Conservation (phyloP, 2,888 invertebrate genomes). For the Pecten maximus region DNA sequence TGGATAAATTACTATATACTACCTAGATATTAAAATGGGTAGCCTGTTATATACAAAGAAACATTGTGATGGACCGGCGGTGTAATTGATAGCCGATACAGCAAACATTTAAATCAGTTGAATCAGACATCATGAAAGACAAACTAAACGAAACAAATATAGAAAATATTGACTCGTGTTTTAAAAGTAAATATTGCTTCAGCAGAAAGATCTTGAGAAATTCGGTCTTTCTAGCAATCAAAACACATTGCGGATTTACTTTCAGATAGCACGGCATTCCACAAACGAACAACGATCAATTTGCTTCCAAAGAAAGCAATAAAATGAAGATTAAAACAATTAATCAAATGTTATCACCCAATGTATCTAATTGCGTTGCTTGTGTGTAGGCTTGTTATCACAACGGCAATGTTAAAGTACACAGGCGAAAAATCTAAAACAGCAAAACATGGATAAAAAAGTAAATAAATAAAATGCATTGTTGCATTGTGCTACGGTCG, state of each 20-base stretch:
- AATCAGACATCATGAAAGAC: not conserved
- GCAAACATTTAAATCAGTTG: not conserved
- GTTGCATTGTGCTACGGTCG: too few species aligned
- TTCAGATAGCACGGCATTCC: not conserved
- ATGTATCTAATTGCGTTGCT: not conserved
- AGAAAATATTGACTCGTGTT: not conserved
- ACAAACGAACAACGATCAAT: conserved; percentile 15
- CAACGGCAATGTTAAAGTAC: not conserved
- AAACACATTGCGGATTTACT: not conserved
- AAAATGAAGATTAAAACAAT: conserved; percentile 15
- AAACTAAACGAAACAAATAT: not conserved
- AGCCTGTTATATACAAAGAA: not conserved
- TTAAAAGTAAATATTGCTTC: not conserved
- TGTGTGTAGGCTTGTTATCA: not conserved
- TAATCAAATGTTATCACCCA: not conserved
- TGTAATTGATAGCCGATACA: not conserved
- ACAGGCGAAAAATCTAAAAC: not conserved
- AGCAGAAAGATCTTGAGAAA: too few species aligned
- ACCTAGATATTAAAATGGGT: not conserved
- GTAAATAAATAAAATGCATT: too few species aligned
- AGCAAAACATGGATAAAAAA: not conserved
- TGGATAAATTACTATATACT: not conserved
- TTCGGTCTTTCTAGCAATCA: not conserved
- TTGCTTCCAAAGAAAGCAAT: not conserved
- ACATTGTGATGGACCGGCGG: not conserved